phyloP scores from a whole-genome alignment of 2,888 invertebrate species.

The Acronicta leporina region DNA sequence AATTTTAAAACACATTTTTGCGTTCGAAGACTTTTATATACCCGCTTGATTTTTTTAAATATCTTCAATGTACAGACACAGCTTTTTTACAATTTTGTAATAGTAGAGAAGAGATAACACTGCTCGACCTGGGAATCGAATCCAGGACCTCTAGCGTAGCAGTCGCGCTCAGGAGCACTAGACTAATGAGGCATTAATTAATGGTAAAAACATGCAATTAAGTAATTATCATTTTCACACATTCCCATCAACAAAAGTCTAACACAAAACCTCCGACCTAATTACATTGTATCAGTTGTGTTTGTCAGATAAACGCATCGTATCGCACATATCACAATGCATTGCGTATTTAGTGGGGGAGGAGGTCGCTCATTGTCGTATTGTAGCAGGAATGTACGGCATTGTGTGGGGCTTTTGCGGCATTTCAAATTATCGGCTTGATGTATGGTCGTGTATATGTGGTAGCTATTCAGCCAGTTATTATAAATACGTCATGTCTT shows the following conservation, averaged over 20 bases:
- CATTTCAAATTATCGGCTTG: conserved; percentile 56
- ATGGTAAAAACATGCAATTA: too few species aligned
- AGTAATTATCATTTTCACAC: not conserved
- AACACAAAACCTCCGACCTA: conserved; percentile 39
- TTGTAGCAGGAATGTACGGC: conserved; percentile 50
- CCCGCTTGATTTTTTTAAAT: too few species aligned
- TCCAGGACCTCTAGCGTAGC: too few species aligned
- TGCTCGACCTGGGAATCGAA: too few species aligned
- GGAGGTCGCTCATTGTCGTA: conserved; percentile 51
- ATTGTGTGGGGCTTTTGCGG: conserved; percentile 54
- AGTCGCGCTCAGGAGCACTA: too few species aligned
- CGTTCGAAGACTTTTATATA: too few species aligned
- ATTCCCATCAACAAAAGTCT: not conserved
- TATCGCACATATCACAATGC: conserved; percentile 43
- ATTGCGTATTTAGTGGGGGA: conserved; percentile 51
- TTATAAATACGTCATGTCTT: conserved; percentile 31
- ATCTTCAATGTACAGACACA: too few species aligned
- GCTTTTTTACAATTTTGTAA: too few species aligned
- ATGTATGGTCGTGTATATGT: conserved; percentile 42
- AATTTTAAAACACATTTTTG: too few species aligned
- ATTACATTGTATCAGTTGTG: conserved; percentile 48
- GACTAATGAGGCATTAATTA: too few species aligned
- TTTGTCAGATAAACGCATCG: conserved; percentile 38
- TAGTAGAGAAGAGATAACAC: too few species aligned
- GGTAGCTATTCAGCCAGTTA: conserved; percentile 37